Base-by-base conservation (phyloP, 2,113 vertebrate genomes). In the Halichoerus grypus region DNA sequence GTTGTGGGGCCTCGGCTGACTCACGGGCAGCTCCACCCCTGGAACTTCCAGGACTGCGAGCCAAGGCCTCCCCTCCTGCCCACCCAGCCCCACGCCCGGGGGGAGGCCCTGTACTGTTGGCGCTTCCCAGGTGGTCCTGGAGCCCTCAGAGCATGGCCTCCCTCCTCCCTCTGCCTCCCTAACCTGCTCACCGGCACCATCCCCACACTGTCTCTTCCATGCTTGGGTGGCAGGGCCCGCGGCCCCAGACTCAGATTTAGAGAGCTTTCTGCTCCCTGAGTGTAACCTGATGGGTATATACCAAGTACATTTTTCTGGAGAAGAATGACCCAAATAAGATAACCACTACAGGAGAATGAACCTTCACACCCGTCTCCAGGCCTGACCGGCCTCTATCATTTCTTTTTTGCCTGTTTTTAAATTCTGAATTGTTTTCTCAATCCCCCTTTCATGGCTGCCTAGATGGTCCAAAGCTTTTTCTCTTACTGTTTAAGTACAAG, bases 401-500 rank as follows among this genome's bases (percentile, higher is more conserved):
- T 67, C 26, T 86, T 55, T 55, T 51, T 39, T 87, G 10, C 21
- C 13, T 55, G 3, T 85, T 96, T 95, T 79, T 51, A 69, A 63
- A 93, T 76, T 74, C 51, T 89, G 28, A 84, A 51, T 46, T 92
- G 3, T 90, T 94, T 85, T 69, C 86, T 92, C 36, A 89, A 8
- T 57, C 28, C 8, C 74, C 55, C 61, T 87, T 39, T 82, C 21
- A n/a, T 10, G 72, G 42, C 46, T 80, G 36, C 86, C 49, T 49
- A 88, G 51, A 33, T 36, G 4, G 36, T 61, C 57, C 26, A 28
- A 9, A 69, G 51, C 28, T 82, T 72, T 89, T 94, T 28, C 51
- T 92, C 51, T 85, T 77, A 89, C 51, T 79, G 1, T 87, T 61
- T 95, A 86, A 91, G 46, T 85, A 26, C 36, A 85, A 96, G 67